Conservation (phyloP, 2,888 invertebrate genomes). For the Dicyrtomina minuta region DNA sequence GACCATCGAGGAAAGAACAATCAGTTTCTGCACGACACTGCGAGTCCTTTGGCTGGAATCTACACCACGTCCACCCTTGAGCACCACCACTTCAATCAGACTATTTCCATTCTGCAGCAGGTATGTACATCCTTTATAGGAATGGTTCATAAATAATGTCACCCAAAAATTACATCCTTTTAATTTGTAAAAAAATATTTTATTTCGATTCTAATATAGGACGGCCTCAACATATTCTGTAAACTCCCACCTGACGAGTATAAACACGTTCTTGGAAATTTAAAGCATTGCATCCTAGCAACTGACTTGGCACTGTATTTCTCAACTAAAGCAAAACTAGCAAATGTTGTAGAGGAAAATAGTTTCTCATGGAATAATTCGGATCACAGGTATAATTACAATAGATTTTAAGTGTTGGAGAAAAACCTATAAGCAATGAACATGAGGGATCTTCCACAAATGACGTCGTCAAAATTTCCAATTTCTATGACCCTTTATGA, state of each 20-base stretch:
- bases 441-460: too few species aligned
- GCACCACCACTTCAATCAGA: constrained; percentile 86
- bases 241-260: constrained; percentile 71
- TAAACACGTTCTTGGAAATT: constrained; percentile 71
- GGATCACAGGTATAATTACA: constrained; percentile 63
- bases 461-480: too few species aligned
- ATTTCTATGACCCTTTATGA: too few species aligned
- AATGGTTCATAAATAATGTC: not conserved
- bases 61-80: constrained; percentile 79
- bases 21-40: constrained; percentile 81
- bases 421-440: too few species aligned
- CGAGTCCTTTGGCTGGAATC: constrained; percentile 77
- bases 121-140: too few species aligned
- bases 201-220: constrained; percentile 61
- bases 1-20: constrained; percentile 86
- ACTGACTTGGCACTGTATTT: constrained; percentile 82
- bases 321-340: constrained; percentile 68
- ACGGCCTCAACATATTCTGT: constrained; percentile 80
- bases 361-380: constrained; percentile 67
- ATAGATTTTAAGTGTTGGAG: too few species aligned
- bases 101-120: constrained; percentile 79
- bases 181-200: not conserved
- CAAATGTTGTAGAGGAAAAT: constrained; percentile 60
- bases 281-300: constrained; percentile 80
- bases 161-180: not conserved